phyloP scores from a whole-genome alignment of 2,113 vertebrate genomes.

The Cyprinodon variegatus region DNA sequence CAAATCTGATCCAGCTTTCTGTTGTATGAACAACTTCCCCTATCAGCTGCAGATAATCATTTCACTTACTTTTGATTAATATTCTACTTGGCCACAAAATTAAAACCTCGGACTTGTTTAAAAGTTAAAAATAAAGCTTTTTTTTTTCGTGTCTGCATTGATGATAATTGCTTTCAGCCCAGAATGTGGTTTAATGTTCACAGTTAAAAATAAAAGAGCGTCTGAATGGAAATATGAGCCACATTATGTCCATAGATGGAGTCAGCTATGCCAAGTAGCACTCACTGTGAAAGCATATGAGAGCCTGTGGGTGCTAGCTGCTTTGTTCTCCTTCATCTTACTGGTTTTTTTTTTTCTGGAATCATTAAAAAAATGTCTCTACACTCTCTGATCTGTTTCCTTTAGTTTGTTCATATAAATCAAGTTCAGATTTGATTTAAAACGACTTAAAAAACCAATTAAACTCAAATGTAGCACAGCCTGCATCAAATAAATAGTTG shows the following conservation, averaged over 20 bases:
- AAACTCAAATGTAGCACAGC: background rate
- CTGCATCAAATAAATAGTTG: background rate
- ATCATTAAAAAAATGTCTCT: slow-evolving; percentile 6
- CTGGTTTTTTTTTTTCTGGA: slow-evolving; percentile 11
- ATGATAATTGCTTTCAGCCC: slow-evolving; percentile 34
- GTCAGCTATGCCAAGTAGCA: slow-evolving; percentile 44
- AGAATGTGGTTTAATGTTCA: slow-evolving; percentile 47
- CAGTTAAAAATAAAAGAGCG: slow-evolving; percentile 65
- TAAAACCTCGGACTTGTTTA: slow-evolving; percentile 5
- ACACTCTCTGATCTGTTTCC: background rate
- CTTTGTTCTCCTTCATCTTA: slow-evolving; percentile 17
- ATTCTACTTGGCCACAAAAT: background rate
- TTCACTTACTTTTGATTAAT: slow-evolving; percentile 19
- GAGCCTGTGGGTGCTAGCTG: slow-evolving; percentile 46
- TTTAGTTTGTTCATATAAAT: background rate
- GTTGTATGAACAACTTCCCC: background rate
- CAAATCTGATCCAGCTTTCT: slow-evolving; percentile 5
- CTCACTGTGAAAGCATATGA: slow-evolving; percentile 63
- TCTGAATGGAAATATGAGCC: slow-evolving; percentile 50
- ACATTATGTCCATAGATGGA: slow-evolving; percentile 54
- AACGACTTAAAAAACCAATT: background rate
- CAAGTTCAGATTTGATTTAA: background rate
- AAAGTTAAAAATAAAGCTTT: background rate
- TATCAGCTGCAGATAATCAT: slow-evolving; percentile 5
- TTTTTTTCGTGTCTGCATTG: slow-evolving; percentile 21